These are phyloP conservation scores for Clarias batrachus DNA, from an alignment of 2,113 vertebrate species.

Conservation along the genomic window DNA sequence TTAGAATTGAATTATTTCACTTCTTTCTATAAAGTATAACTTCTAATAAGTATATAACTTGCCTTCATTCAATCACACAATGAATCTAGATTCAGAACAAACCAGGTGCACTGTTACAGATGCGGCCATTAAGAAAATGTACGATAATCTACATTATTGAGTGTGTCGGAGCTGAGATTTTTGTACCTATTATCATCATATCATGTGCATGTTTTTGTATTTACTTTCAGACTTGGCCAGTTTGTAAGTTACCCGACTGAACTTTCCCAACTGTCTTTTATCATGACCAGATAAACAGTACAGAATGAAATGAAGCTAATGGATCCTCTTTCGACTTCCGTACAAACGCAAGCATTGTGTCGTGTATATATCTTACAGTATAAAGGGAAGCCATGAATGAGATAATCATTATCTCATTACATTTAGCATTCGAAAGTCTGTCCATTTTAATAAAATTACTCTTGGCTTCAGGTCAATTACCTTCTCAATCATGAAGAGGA, in stretches of 20 bases:
- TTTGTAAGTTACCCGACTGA: not conserved
- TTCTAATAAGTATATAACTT: not conserved
- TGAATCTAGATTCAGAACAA: not conserved
- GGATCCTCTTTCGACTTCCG: not conserved
- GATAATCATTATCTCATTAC: constrained; percentile 57
- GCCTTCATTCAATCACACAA: not conserved
- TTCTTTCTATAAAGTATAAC: not conserved
- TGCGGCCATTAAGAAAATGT: too few relatives aligned
- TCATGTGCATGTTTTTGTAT: not conserved
- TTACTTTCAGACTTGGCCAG: not conserved
- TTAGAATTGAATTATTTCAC: not conserved
- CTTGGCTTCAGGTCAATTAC: constrained; percentile 60
- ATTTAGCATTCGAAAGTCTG: constrained; percentile 55
- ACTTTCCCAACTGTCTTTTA: not conserved
- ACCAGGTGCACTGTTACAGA: too few relatives aligned
- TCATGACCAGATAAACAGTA: not conserved
- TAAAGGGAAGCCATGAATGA: constrained; percentile 26
- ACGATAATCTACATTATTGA: not conserved
- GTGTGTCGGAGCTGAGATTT: not conserved
- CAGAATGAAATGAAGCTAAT: not conserved
- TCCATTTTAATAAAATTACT: constrained; percentile 57
- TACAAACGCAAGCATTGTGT: constrained; percentile 13
- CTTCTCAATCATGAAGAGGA: constrained; percentile 51
- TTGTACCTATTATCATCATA: not conserved
- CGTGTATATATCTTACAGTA: constrained; percentile 32